Conservation (phyloP, 2,888 invertebrate genomes). For the Oligia latruncula region DNA sequence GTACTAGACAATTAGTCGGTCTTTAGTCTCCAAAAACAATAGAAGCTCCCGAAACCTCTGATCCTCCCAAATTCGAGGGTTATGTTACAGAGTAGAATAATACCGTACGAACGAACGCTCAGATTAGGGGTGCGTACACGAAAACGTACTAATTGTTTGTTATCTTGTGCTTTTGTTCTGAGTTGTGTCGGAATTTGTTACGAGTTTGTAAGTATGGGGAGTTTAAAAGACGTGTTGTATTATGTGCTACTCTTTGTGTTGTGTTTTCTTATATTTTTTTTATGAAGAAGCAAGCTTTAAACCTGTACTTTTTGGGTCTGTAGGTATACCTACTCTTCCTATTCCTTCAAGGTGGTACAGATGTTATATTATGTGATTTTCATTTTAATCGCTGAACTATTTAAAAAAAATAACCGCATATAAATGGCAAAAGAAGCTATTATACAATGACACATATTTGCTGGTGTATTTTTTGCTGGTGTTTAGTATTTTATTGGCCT, state of each 20-base stretch:
- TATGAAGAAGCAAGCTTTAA: neutral
- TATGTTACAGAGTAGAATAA: conserved; percentile 72
- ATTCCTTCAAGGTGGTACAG: neutral
- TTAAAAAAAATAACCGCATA: neutral
- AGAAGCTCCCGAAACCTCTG: conserved; percentile 66
- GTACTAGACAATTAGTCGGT: conserved; percentile 63
- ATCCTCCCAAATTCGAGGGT: conserved; percentile 70
- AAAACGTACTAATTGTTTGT: conserved; percentile 81
- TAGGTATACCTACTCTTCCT: neutral
- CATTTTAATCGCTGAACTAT: neutral
- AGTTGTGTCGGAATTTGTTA: conserved; percentile 52
- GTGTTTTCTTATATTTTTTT: conserved; percentile 3
- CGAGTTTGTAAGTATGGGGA: conserved; percentile 32
- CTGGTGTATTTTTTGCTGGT: too few species aligned
- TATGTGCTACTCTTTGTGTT: neutral
- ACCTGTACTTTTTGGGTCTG: neutral
- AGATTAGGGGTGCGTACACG: conserved; percentile 76
- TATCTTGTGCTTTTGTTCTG: conserved; percentile 77
- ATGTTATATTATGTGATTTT: neutral
- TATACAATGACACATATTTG: neutral
- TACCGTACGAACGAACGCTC: conserved; percentile 64
- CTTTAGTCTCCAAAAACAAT: conserved; percentile 69
- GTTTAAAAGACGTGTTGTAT: conserved; percentile 18
- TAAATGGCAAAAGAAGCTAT: neutral
- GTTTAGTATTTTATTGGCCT: neutral